phyloP scores from a whole-genome alignment of 2,888 invertebrate species.

The Stenodema calcarata region DNA sequence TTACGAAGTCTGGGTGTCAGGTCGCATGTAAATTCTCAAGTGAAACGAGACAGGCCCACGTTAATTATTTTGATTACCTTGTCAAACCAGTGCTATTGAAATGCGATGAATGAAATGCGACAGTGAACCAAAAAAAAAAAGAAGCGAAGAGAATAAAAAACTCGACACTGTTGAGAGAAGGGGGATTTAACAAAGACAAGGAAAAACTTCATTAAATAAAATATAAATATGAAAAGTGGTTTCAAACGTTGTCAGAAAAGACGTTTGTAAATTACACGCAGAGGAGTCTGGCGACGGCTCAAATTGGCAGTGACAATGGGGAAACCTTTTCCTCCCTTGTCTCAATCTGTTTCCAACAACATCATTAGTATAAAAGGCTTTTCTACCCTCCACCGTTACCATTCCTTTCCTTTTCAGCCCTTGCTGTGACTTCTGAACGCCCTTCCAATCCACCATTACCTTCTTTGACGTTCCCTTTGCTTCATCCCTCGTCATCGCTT shows the following conservation, averaged over 20 bases:
- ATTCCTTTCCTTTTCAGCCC: background rate
- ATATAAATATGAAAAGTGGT: background rate
- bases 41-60: too few species aligned
- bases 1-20: too few species aligned
- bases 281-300: background rate
- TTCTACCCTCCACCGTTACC: background rate
- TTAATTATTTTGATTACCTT: too few species aligned
- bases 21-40: too few species aligned
- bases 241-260: background rate
- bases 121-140: too few species aligned
- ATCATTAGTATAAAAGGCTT: slow-evolving; percentile 24
- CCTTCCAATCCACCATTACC: too few species aligned
- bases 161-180: too few species aligned
- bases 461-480: too few species aligned
- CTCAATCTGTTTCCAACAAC: slow-evolving; percentile 19
- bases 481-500: background rate
- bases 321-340: slow-evolving; percentile 4
- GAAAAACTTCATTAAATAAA: background rate
- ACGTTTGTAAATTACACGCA: background rate
- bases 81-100: too few species aligned
- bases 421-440: too few species aligned
- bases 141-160: too few species aligned
- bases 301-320: slow-evolving; percentile 14
- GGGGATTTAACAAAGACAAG: background rate
- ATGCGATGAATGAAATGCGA: too few species aligned